Percentiles rank a stretch among this genome's conserved stretches.
Evolutionary conservation across 2,113 vertebrate genomes (phyloP).

Genomic region (Tinamus guttatus): DNA sequence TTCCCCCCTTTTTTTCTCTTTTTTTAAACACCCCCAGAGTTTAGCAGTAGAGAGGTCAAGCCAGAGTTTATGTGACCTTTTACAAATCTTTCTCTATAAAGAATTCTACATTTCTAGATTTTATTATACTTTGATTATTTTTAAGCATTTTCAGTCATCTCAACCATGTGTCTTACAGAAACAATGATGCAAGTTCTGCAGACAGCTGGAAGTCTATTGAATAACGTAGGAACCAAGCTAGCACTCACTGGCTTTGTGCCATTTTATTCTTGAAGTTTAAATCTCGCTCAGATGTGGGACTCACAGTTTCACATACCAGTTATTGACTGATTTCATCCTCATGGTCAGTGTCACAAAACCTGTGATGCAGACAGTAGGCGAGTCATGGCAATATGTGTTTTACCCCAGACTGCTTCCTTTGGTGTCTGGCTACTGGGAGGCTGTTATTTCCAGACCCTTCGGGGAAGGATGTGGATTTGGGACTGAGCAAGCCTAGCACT

Average conservation of each 20-base stretch:
- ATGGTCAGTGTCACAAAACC: not conserved
- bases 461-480: not conserved
- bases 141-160: not conserved
- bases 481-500: not conserved
- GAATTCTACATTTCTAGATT: not conserved
- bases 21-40: not conserved
- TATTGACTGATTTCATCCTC: not conserved
- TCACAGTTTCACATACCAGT: not conserved
- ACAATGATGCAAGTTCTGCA: not conserved
- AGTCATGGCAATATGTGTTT: accelerated
- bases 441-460: not conserved
- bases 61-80: not conserved
- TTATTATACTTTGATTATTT: not conserved
- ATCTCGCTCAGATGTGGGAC: not conserved
- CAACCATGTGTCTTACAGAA: slow-evolving; percentile 44
- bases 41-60: not conserved
- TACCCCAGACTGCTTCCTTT: not conserved
- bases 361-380: not conserved
- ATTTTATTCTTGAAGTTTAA: not conserved
- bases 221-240: not conserved
- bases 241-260: not conserved
- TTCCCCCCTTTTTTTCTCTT: not conserved
- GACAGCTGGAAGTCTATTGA: not conserved
- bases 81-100: not conserved
- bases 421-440: accelerated